Evolutionary conservation across 2,888 invertebrate genomes (phyloP), one percentile per base, ranked within the genome.

Genomic region (Ophonus ardosiacus): DNA sequence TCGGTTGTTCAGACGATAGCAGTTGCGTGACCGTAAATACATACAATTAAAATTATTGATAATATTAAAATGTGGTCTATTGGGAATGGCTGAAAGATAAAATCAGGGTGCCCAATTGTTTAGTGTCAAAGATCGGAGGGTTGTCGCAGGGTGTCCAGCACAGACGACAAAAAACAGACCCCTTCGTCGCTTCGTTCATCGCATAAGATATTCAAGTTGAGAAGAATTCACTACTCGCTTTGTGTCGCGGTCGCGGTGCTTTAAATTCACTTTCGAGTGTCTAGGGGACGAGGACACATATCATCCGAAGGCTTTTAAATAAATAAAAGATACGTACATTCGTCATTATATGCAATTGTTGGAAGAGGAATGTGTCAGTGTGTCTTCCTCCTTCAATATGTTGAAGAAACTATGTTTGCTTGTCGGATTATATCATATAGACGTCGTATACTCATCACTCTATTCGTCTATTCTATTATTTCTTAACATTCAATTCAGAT

Each of bases 151-250:
- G 68, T 82, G 71, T 82, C 82, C 82, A 82, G 68, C 56, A 31
- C 82, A 82, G 82, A 82, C 71, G 82, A 82, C 17, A 82, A 71
- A 82, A 68, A 82, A 82, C 38, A 82, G 38, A 40, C 71, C 18
- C 71, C 18, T 63, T 0, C 10, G 43, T 51, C 43, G 43, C 31
- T 31, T 31, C 40, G 61, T 21, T 31, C 80, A 80, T 43, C 71
- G 43, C 82, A 71, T 82, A 82, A 82, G 71, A 71, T 71, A 68
- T 82, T 82, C 82, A 57, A 80, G 80, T 80, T 80, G 61, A 43
- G 43, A 80, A 80, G 63, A 80, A 79, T 79, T 79, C 80, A 80
- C 80, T 31, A 57, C 43, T 80, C 57, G 79, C 59, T 63, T 80
- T 80, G 80, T 80, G 80, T 18, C 43, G 21, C 24, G 57, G 80